Evolutionary conservation across 92 coral and sea anemone species (phyloP).

Genomic region (Pocillopora meandrina): DNA sequence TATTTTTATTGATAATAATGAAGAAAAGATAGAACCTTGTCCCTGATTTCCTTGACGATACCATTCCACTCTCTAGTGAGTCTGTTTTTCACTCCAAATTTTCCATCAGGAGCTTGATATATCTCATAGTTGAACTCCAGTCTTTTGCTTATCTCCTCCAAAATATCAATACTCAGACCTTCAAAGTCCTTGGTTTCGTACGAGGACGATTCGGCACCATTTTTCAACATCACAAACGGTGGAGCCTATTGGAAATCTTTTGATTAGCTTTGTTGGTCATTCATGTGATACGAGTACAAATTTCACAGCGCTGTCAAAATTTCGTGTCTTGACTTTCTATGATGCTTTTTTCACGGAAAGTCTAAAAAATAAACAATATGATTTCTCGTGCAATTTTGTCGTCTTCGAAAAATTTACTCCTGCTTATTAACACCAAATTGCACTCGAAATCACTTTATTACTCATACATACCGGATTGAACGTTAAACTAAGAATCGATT

Average conservation of each 20-base stretch:
- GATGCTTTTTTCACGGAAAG: too few species aligned
- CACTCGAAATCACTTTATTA: too few species aligned
- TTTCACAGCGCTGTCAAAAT: too few species aligned
- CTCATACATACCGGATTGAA: too few species aligned
- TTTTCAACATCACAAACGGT: slow-evolving; percentile 67
- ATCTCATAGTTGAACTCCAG: slow-evolving; percentile 64
- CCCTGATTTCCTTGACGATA: slow-evolving; percentile 53
- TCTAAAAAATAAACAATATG: too few species aligned
- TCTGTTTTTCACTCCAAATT: slow-evolving; percentile 53
- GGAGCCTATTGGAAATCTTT: slow-evolving; percentile 49
- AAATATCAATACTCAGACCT: slow-evolving; percentile 67
- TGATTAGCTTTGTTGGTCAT: background rate
- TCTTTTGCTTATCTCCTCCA: slow-evolving; percentile 49
- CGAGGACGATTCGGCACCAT: background rate
- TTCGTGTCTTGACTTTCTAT: too few species aligned
- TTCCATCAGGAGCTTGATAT: slow-evolving; percentile 61
- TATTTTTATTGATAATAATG: background rate
- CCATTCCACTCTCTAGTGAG: slow-evolving; percentile 67
- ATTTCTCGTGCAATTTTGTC: too few species aligned
- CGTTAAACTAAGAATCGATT: too few species aligned
- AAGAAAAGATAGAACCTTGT: slow-evolving; percentile 17
- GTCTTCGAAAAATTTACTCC: too few species aligned
- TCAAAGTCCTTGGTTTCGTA: slow-evolving; percentile 50
- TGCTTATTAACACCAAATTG: too few species aligned
- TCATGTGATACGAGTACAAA: too few species aligned